Evolutionary conservation across 2,113 vertebrate genomes (phyloP), one percentile per base, ranked within the genome.

Genomic region (Mobula hypostoma): DNA sequence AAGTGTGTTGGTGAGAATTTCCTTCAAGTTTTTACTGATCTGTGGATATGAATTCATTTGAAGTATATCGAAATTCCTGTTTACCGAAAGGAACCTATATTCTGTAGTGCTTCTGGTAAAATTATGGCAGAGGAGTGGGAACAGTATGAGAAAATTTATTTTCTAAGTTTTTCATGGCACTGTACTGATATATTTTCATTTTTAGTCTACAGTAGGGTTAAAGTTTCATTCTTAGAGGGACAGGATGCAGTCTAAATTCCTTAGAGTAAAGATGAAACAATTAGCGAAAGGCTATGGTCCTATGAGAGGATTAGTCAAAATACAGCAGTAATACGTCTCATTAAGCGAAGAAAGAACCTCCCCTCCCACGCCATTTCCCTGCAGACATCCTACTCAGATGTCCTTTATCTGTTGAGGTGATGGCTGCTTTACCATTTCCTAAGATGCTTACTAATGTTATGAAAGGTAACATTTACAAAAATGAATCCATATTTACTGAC

Each of bases 401-500:
- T 74, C 90, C 90, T 93, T 72, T 32, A 74, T 93, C 70, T 56
- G 91, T 76, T 74, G 56, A 93, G 21, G 40, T 24, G 40, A 36
- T 93, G 70, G 91, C 68, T 74, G 91, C 36, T 40, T 93, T 93
- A 93, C 74, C 91, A 29, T 56, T 70, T 93, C 68, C 36, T 74
- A 56, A 74, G 70, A 93, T 74, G 91, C 91, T 93, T 74, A 93
- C 68, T 93, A 93, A 93, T 93, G 91, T 74, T 76, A 74, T 56
- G 91, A 93, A 76, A 93, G 17, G 40, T 32, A 36, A 56, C 91
- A 93, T 56, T 93, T 93, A 93, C 91, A 74, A 93, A 74, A 93
- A 72, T 74, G 21, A 93, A 74, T 74, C 91, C 68, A 74, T 74
- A 93, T 93, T 93, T 93, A 93, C 91, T 93, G 91, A 93, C 91